Evolutionary conservation across 2,797 vertebrate genomes (phyloP).

Genomic region (Tadarida brasiliensis): DNA sequence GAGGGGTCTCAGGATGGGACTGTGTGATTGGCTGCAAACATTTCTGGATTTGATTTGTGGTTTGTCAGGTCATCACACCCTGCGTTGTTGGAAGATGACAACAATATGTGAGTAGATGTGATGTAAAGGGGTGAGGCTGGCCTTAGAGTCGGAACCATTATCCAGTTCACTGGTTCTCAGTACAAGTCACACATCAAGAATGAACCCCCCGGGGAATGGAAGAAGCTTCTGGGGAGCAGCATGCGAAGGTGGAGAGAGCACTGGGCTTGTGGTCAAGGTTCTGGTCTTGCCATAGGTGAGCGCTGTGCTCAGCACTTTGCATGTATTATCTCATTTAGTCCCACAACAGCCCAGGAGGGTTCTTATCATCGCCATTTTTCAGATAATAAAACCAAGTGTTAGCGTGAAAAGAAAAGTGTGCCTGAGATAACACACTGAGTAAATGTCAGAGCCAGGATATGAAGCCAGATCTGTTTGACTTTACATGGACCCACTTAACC

Average conservation of each 20-base stretch:
- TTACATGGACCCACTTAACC: background rate
- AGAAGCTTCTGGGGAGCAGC: background rate
- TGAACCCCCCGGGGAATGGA: background rate
- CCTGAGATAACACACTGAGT: background rate
- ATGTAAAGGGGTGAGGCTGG: background rate
- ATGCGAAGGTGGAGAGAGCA: background rate
- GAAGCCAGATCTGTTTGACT: background rate
- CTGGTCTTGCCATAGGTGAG: background rate
- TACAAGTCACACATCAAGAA: slow-evolving; percentile 12
- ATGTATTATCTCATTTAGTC: background rate
- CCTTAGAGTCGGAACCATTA: background rate
- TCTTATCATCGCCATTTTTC: slow-evolving; percentile 30
- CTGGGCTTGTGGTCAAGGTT: slow-evolving; percentile 18
- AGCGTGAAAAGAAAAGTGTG: background rate
- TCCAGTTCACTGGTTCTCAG: background rate
- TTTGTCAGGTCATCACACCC: background rate
- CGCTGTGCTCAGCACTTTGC: background rate
- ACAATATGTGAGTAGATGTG: background rate
- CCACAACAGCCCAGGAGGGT: background rate
- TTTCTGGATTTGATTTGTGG: background rate
- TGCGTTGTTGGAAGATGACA: background rate
- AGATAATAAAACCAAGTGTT: background rate
- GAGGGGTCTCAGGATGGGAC: background rate
- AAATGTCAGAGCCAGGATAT: background rate
- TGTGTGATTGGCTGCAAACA: background rate